Evolutionary conservation across 2,797 vertebrate genomes (phyloP).

Genomic region (Anguilla pacifica): DNA sequence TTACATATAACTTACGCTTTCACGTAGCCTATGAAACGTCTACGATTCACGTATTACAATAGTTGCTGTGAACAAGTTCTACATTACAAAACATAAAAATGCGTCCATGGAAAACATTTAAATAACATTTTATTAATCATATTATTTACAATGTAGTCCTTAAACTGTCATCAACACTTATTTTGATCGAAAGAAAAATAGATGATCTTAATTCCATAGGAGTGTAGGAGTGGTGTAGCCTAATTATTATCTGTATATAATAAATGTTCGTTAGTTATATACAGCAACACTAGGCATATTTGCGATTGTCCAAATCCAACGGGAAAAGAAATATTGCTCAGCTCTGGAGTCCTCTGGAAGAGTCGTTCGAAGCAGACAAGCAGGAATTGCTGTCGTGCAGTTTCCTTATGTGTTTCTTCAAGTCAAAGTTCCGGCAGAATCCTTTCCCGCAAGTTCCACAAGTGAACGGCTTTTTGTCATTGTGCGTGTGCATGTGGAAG

Average conservation of each 20-base stretch:
- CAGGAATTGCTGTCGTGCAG: slow-evolving; percentile 77
- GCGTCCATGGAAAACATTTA: slow-evolving; percentile 61
- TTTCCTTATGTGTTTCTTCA: slow-evolving; percentile 89
- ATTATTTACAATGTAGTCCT: slow-evolving; percentile 68
- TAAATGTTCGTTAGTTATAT: slow-evolving; percentile 25
- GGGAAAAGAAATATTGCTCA: slow-evolving; percentile 45
- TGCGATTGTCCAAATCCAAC: slow-evolving; percentile 38
- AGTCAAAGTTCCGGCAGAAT: slow-evolving; percentile 91
- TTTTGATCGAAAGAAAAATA: slow-evolving; percentile 30
- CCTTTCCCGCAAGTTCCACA: slow-evolving; percentile 87
- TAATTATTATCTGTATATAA: slow-evolving; percentile 21
- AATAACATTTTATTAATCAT: slow-evolving; percentile 70
- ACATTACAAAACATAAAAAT: slow-evolving; percentile 61
- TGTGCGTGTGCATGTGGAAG: slow-evolving; percentile 92
- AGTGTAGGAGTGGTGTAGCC: slow-evolving; percentile 13
- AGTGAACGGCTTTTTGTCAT: slow-evolving; percentile 89
- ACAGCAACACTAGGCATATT: slow-evolving; percentile 25
- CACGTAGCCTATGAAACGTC: slow-evolving; percentile 64
- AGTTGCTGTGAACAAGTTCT: slow-evolving; percentile 45
- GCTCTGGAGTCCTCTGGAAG: slow-evolving; percentile 75
- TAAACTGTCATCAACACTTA: slow-evolving; percentile 34
- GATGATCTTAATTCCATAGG: slow-evolving; percentile 28
- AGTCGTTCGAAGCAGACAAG: slow-evolving; percentile 65
- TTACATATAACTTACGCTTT: slow-evolving; percentile 51
- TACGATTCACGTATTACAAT: slow-evolving; percentile 47